Evolutionary conservation across 1,140 invertebrate genomes (phyloP).

Genomic region (Augochlora pura): DNA sequence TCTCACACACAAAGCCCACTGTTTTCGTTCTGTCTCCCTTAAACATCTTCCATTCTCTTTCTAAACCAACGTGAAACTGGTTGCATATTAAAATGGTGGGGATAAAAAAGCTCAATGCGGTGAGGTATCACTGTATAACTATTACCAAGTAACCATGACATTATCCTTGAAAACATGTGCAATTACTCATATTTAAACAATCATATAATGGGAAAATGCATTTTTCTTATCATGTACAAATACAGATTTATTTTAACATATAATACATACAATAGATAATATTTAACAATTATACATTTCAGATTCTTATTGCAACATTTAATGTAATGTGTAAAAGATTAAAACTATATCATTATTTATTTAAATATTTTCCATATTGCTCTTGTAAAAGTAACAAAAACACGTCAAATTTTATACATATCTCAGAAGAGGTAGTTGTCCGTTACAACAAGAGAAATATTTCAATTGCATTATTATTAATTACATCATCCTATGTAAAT

Average conservation of each 20-base stretch:
- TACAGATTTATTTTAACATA: not conserved
- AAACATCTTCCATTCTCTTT: too few species aligned
- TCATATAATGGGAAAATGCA: not conserved
- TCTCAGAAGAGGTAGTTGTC: not conserved
- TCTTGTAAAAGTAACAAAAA: not conserved
- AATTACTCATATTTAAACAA: not conserved
- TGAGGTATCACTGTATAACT: too few species aligned
- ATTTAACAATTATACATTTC: conserved; percentile 16
- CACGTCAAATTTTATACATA: not conserved
- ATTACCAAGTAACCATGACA: not conserved
- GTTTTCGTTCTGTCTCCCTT: too few species aligned
- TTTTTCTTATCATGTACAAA: conserved; percentile 35
- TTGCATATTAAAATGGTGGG: not conserved
- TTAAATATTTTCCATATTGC: not conserved
- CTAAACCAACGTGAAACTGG: too few species aligned
- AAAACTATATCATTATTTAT: not conserved
- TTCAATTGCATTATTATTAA: conserved; percentile 4
- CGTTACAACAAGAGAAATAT: not conserved
- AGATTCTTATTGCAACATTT: not conserved
- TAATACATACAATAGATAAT: conserved; percentile 1
- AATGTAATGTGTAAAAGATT: not conserved
- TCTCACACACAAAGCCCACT: too few species aligned
- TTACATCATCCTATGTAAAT: not conserved
- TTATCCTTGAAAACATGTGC: not conserved
- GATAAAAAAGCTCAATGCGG: too few species aligned